A percentile compares a stretch with the other conserved stretches of the same genome.
phyloP scores from a whole-genome alignment of 2,888 invertebrate genomes.

The Stenolophus ochropezus region DNA sequence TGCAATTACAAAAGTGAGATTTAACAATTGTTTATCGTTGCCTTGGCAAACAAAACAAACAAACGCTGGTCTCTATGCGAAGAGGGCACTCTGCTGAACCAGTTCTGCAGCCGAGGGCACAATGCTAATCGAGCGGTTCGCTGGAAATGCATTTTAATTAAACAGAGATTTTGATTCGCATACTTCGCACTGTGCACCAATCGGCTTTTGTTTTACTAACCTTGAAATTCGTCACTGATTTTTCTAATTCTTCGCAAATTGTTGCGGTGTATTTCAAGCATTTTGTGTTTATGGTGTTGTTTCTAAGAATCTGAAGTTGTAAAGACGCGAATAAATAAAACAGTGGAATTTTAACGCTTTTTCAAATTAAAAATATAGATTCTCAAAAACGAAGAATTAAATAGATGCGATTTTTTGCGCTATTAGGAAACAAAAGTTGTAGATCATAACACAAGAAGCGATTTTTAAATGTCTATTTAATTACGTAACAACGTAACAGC shows the following conservation, averaged over 20 bases:
- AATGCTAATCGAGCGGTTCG: constrained; percentile 38
- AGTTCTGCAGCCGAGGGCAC: constrained; percentile 15
- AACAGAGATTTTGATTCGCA: constrained; percentile 18
- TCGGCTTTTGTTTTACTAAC: constrained; percentile 29
- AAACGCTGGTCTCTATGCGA: constrained; percentile 13
- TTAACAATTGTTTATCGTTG: not conserved
- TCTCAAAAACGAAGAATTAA: not conserved
- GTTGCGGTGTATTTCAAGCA: constrained; percentile 4
- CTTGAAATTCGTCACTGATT: constrained; percentile 24
- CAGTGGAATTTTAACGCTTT: not conserved
- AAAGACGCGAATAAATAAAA: not conserved
- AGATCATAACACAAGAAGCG: too few species aligned
- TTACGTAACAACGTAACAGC: too few species aligned
- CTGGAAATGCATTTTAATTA: constrained; percentile 31
- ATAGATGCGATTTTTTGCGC: not conserved
- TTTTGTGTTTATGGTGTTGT: not conserved
- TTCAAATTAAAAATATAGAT: not conserved
- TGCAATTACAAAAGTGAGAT: not conserved
- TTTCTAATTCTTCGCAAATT: constrained; percentile 32
- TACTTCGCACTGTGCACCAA: not conserved
- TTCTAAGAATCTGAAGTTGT: not conserved
- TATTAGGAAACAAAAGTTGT: too few species aligned
- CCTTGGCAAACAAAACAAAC: not conserved
- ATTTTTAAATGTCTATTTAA: too few species aligned
- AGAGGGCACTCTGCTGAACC: not conserved